phyloP scores from a whole-genome alignment of 2,888 invertebrate genomes.

The Drosophila anomalata region DNA sequence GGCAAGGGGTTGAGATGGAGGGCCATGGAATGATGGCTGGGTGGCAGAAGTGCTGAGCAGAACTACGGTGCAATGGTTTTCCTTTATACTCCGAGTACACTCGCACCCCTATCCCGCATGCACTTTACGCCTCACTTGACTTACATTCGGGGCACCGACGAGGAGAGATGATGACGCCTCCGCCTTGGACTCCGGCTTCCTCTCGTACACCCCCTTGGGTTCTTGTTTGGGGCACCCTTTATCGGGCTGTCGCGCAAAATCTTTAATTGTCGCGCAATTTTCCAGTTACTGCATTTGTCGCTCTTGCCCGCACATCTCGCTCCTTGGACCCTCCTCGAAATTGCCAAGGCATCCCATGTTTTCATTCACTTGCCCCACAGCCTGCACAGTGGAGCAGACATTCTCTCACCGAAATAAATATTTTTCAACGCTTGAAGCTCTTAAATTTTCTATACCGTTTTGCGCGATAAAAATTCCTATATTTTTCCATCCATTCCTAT shows the following conservation, averaged over 20 bases:
- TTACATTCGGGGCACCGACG: constrained; percentile 60
- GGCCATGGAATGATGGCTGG: neutral
- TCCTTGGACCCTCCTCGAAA: constrained; percentile 28
- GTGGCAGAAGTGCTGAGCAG: neutral
- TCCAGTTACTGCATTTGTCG: constrained; percentile 77
- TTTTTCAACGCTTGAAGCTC: neutral
- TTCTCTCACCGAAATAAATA: neutral
- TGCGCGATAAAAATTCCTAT: neutral
- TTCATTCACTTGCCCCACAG: constrained; percentile 62
- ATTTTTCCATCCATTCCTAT: neutral
- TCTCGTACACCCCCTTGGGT: neutral
- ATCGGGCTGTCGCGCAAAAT: constrained; percentile 60
- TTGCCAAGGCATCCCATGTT: constrained; percentile 68
- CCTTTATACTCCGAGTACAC: constrained; percentile 28
- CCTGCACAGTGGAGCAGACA: constrained; percentile 46
- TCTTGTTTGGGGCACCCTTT: neutral
- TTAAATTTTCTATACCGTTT: neutral
- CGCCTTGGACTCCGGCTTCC: constrained; percentile 32
- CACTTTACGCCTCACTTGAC: constrained; percentile 77
- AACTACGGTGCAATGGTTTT: constrained; percentile 20
- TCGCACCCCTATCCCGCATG: constrained; percentile 49
- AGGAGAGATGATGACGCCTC: constrained; percentile 38
- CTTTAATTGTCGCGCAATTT: constrained; percentile 81
- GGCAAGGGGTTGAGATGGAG: constrained; percentile 8
- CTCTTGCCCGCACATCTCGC: constrained; percentile 32